Base-by-base conservation (phyloP, 2,888 invertebrate genomes). In the Habrosyne pyritoides region DNA sequence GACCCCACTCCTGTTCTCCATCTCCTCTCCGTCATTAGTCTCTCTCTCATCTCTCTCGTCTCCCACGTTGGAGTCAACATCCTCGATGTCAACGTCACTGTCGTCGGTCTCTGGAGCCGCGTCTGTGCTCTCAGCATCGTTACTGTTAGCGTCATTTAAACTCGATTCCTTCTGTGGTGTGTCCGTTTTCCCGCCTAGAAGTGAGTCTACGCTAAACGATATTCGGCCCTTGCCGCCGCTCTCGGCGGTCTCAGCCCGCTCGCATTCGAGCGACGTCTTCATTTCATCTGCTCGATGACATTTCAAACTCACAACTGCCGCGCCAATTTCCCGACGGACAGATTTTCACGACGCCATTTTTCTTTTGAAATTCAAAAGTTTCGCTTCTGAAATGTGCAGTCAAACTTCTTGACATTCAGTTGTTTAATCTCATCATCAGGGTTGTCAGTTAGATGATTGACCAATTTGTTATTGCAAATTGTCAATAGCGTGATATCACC, bases 191-290 rank as follows among this genome's bases (percentile, higher is more conserved):
- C 89, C 81, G 24, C 90, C 87, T 33, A 96, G 80, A 21, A 96
- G 77, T 0, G 95, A 93, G 83, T 96, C 96, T 51, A 96, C 95
- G 86, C 95, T 96, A 83, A 96, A 96, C 60, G 95, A 95, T 77
- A 96, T 95, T 71, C 95, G 95, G 68, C 95, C 93, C 78, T 94
- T 94, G 63, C 93, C 87, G 73, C 93, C 87, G 74, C 80, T 86
- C 52, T 91, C 91, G 69, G 90, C 89, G 87, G 89, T 81, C 63
- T 92, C 92, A 67, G 88, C 83, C 75, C 91, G 88, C 81, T 92
- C 91, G 83, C 89, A 89, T 83, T 91, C 91, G 77, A 92, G 87
- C 87, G 91, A 82, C 67, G 92, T 91, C 91, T 91, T 92, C 92
- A 92, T 92, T 80, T 91, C 91, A 91, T 88, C 86, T 90, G 73